phyloP scores from a whole-genome alignment of 1,140 invertebrate species.

The Drosophila athabasca region DNA sequence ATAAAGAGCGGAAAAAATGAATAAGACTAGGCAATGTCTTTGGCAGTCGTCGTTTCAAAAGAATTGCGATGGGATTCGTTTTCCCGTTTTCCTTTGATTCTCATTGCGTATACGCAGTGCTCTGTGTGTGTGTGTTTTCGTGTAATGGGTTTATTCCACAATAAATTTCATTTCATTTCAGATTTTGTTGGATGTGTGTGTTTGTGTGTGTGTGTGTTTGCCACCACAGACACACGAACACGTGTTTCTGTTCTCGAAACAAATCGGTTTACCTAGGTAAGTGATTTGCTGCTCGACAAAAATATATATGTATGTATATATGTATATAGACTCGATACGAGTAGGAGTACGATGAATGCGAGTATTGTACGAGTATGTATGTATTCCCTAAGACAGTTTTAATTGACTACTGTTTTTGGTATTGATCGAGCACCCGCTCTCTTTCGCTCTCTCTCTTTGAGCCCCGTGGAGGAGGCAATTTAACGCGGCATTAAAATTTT shows the following conservation, averaged over 20 bases:
- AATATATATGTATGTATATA: no score
- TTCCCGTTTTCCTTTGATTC: slow-evolving; percentile 28
- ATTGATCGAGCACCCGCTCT: slow-evolving; percentile 54
- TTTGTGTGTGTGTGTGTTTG: no score
- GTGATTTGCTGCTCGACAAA: background rate
- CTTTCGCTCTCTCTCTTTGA: background rate
- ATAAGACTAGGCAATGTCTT: slow-evolving; percentile 12
- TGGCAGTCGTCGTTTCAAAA: slow-evolving; percentile 17
- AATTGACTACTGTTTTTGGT: slow-evolving; percentile 66
- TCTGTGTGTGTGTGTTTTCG: slow-evolving; percentile 20
- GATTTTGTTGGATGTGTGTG: background rate
- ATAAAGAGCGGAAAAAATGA: slow-evolving; percentile 34
- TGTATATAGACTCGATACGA: no score
- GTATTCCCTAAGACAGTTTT: slow-evolving; percentile 54
- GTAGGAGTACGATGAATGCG: no score
- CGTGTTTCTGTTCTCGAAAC: slow-evolving; percentile 13
- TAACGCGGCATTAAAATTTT: slow-evolving; percentile 73
- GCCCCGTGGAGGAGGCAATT: slow-evolving; percentile 45
- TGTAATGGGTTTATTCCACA: slow-evolving; percentile 56
- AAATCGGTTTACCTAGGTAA: no score
- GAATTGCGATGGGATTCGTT: slow-evolving; percentile 27
- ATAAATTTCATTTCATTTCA: slow-evolving; percentile 38
- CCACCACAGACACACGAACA: slow-evolving; percentile 20
- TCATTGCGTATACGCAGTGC: slow-evolving; percentile 61
- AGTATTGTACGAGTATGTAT: slow-evolving; percentile 16